Conservation (phyloP, 2,797 vertebrate species). For the Tangara arthus region DNA sequence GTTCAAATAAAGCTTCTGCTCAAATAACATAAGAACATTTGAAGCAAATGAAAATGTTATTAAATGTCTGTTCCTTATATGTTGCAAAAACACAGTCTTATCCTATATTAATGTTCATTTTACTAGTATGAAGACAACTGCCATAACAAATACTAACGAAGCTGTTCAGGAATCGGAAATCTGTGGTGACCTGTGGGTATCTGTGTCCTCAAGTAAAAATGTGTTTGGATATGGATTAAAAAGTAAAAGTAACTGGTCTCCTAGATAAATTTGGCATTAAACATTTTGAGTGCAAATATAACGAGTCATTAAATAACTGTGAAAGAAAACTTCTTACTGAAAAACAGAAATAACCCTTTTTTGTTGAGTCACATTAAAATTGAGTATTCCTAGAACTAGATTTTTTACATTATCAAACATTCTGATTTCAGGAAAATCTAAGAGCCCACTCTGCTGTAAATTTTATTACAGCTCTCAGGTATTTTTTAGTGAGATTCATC, state of each 20-base stretch:
- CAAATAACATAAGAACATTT: not conserved
- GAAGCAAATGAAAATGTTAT: not conserved
- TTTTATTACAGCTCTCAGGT: not conserved
- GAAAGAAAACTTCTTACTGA: not conserved
- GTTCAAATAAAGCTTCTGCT: not conserved
- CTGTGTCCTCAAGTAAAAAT: not conserved
- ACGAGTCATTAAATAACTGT: not conserved
- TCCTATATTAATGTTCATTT: not conserved
- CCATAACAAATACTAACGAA: not conserved
- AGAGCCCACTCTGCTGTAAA: not conserved
- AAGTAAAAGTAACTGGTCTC: not conserved
- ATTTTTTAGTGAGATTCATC: not conserved
- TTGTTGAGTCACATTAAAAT: not conserved
- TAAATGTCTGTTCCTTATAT: not conserved
- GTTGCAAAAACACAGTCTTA: not conserved
- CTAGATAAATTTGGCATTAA: not conserved
- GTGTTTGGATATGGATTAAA: not conserved
- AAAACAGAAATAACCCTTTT: not conserved
- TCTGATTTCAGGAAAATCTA: not conserved
- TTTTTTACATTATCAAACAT: not conserved
- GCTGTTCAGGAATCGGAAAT: not conserved
- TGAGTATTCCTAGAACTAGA: not conserved
- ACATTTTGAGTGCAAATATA: not conserved
- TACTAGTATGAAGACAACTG: not conserved
- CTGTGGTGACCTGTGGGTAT: not conserved